Evolutionary conservation across 1,140 invertebrate genomes (phyloP).

Genomic region (Aphaenogaster ashmeadi): DNA sequence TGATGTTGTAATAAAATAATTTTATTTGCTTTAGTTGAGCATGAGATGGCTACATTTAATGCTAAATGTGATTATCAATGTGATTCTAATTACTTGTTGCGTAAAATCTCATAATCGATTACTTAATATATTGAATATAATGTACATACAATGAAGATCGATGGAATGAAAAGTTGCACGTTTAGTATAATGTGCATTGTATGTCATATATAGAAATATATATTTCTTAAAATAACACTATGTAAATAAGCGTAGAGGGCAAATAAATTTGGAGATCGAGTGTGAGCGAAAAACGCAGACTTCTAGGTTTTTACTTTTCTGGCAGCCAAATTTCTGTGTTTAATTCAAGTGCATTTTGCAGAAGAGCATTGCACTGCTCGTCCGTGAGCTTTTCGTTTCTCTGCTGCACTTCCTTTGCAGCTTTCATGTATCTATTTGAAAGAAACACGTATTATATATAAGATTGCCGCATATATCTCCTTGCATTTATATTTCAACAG

Average conservation of each 20-base stretch:
- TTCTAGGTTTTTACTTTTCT: constrained; percentile 79
- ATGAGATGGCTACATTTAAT: constrained; percentile 33
- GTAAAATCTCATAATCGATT: not conserved
- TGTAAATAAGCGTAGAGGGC: not conserved
- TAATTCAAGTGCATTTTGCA: constrained; percentile 79
- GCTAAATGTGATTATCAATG: constrained; percentile 12
- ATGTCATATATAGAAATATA: constrained; percentile 15
- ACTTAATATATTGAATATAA: constrained; percentile 3
- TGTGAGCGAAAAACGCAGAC: constrained; percentile 9
- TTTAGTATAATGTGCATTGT: constrained; percentile 22
- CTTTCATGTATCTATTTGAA: constrained; percentile 82
- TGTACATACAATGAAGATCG: constrained; percentile 13
- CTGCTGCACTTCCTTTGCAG: constrained; percentile 83
- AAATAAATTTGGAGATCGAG: constrained; percentile 10
- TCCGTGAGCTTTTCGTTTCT: constrained; percentile 84
- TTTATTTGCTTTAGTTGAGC: constrained; percentile 25
- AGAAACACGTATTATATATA: not conserved
- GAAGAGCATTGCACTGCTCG: constrained; percentile 82
- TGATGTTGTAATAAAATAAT: constrained; percentile 38
- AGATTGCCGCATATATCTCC: not conserved
- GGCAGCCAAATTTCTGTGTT: constrained; percentile 86
- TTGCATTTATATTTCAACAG: not conserved
- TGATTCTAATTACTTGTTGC: not conserved
- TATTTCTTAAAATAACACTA: constrained; percentile 25
- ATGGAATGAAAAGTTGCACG: constrained; percentile 4